Percentiles rank a stretch among this genome's conserved stretches.
These are phyloP conservation scores for Aspidiotus rigidus DNA, from an alignment of 2,888 invertebrate species.

Conservation along the genomic window DNA sequence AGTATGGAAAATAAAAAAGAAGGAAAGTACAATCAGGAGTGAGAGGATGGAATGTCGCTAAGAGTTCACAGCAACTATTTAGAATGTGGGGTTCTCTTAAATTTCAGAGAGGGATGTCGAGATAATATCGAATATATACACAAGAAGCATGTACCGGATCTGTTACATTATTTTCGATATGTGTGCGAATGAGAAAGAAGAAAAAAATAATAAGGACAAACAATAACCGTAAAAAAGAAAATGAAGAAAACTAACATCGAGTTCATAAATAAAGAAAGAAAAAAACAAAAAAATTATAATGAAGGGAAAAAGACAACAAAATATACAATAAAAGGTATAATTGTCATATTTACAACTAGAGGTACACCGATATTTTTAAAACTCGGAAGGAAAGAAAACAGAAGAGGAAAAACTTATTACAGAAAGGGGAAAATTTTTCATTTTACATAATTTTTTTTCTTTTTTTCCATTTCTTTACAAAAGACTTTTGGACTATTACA, in stretches of 20 bases:
- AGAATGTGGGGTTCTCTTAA: too few species aligned
- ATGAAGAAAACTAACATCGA: constrained; percentile 17
- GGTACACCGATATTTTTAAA: too few species aligned
- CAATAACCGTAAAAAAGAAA: background rate
- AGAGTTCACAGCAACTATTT: background rate
- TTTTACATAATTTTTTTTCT: background rate
- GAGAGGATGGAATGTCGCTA: background rate
- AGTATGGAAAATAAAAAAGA: background rate
- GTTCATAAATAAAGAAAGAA: constrained; percentile 18
- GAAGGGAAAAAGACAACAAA: constrained; percentile 13
- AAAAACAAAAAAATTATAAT: constrained; percentile 13
- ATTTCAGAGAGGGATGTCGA: too few species aligned
- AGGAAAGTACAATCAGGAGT: background rate
- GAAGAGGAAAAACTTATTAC: background rate
- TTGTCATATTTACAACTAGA: background rate
- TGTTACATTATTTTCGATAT: constrained; percentile 18
- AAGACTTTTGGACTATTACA: background rate
- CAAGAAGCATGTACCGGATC: background rate
- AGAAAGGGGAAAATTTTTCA: background rate
- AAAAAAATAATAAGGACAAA: constrained; percentile 19
- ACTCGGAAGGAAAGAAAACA: background rate
- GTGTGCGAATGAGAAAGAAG: constrained; percentile 10
- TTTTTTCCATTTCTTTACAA: background rate
- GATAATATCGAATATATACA: background rate
- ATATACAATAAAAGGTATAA: constrained; percentile 1